A percentile compares a stretch with the other conserved stretches of the same genome.
phyloP scores from a whole-genome alignment of 2,888 invertebrate species.

The Trachelus stipa region DNA sequence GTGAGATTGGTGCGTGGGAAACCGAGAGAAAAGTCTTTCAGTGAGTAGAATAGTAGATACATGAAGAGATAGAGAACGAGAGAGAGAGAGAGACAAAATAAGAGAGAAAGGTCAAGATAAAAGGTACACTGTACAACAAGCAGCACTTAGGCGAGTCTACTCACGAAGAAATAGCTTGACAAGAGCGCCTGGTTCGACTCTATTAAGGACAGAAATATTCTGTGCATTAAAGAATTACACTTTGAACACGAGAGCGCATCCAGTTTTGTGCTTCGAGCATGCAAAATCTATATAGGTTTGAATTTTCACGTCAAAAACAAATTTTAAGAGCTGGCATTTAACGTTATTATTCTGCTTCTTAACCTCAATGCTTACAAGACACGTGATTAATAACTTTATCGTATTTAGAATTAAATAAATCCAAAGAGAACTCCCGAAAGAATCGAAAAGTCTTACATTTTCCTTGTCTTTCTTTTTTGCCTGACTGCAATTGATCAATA shows the following conservation, averaged over 20 bases:
- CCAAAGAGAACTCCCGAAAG: too few species aligned
- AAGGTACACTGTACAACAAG: constrained; percentile 44
- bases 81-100: constrained; percentile 14
- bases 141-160: constrained; percentile 38
- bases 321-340: not conserved
- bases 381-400: too few species aligned
- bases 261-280: not conserved
- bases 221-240: constrained; percentile 34
- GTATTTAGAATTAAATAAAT: too few species aligned
- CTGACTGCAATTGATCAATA: too few species aligned
- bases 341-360: not conserved
- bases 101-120: constrained; percentile 33
- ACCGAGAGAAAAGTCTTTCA: not conserved
- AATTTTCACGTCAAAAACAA: not conserved
- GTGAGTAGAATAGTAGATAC: not conserved
- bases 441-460: too few species aligned
- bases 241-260: not conserved
- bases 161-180: constrained; percentile 19
- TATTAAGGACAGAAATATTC: constrained; percentile 41
- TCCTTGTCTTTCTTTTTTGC: too few species aligned
- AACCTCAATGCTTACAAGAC: too few species aligned
- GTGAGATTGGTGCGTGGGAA: not conserved
- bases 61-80: constrained; percentile 13
- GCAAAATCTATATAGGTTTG: not conserved
- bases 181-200: constrained; percentile 28